Evolutionary conservation across 2,888 invertebrate genomes (phyloP).

Genomic region (Leptura quadrifasciata): DNA sequence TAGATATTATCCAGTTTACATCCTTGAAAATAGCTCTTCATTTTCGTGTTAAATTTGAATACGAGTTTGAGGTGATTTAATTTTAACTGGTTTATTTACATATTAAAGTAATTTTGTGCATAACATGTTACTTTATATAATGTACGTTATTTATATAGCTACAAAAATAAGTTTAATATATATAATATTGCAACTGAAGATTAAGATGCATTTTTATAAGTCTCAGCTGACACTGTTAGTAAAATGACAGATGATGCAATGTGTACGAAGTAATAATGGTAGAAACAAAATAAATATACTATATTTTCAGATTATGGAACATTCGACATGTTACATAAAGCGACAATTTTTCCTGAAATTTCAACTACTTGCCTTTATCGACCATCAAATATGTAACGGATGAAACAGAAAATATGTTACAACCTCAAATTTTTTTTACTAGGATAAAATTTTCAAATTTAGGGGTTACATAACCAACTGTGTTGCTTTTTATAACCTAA

Average conservation of each 20-base stretch:
- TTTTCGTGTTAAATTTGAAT: conserved; percentile 15
- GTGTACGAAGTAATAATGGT: not conserved
- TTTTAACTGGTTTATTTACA: conserved; percentile 18
- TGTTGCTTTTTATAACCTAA: too few relatives aligned
- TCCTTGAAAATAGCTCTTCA: conserved; percentile 15
- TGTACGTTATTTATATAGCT: conserved; percentile 6
- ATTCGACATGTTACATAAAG: too few relatives aligned
- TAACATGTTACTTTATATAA: not conserved
- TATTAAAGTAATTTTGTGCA: conserved; percentile 2
- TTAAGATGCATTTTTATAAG: not conserved
- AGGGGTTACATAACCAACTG: too few relatives aligned
- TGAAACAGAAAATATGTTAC: too few relatives aligned
- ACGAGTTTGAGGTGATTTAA: not conserved
- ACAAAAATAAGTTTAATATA: not conserved
- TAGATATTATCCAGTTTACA: conserved; percentile 19
- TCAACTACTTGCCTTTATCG: too few relatives aligned
- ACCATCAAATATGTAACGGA: too few relatives aligned
- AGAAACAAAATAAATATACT: too few relatives aligned
- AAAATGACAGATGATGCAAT: not conserved
- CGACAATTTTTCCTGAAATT: too few relatives aligned
- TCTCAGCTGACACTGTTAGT: not conserved
- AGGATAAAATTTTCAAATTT: too few relatives aligned
- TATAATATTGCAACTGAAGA: not conserved
- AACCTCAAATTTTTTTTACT: too few relatives aligned
- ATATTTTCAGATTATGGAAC: too few relatives aligned